A percentile compares a stretch with the other conserved stretches of the same genome.
phyloP scores from a whole-genome alignment of 2,797 vertebrate species.

The Dipus sagitta region DNA sequence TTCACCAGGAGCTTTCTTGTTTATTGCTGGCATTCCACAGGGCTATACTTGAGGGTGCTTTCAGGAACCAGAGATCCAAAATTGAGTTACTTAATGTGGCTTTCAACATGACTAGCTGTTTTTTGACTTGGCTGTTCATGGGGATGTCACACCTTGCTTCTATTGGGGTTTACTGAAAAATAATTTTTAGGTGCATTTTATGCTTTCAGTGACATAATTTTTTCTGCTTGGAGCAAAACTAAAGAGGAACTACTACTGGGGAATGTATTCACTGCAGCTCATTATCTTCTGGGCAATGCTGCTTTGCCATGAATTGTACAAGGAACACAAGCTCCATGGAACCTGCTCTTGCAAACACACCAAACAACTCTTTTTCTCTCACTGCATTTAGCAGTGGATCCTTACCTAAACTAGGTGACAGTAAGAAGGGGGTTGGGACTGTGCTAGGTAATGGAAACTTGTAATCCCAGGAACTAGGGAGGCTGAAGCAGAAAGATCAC shows the following conservation, averaged over 20 bases:
- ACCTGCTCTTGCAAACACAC: background rate
- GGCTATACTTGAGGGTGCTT: conserved; percentile 72
- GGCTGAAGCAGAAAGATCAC: background rate
- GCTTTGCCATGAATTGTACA: conserved; percentile 75
- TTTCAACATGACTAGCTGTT: conserved; percentile 80
- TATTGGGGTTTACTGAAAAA: conserved; percentile 65
- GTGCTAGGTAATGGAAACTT: background rate
- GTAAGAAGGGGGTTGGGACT: background rate
- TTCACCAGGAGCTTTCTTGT: conserved; percentile 76
- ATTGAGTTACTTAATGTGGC: conserved; percentile 85
- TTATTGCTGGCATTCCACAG: conserved; percentile 79
- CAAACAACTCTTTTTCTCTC: background rate
- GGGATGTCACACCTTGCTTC: conserved; percentile 66
- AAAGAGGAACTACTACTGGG: conserved; percentile 65
- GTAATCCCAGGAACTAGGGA: background rate
- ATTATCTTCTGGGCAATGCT: conserved; percentile 74
- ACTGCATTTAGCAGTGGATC: background rate
- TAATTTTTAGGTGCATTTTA: conserved; percentile 79
- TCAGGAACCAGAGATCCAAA: conserved; percentile 70
- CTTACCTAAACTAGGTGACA: background rate
- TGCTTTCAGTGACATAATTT: conserved; percentile 76
- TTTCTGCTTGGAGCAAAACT: conserved; percentile 81
- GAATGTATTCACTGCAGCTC: conserved; percentile 59
- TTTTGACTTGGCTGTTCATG: conserved; percentile 80
- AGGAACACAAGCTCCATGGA: conserved; percentile 72